Percentiles rank a stretch among this genome's conserved stretches.
Evolutionary conservation across 2,797 vertebrate species (phyloP).

Genomic region (Echiichthys vipera): DNA sequence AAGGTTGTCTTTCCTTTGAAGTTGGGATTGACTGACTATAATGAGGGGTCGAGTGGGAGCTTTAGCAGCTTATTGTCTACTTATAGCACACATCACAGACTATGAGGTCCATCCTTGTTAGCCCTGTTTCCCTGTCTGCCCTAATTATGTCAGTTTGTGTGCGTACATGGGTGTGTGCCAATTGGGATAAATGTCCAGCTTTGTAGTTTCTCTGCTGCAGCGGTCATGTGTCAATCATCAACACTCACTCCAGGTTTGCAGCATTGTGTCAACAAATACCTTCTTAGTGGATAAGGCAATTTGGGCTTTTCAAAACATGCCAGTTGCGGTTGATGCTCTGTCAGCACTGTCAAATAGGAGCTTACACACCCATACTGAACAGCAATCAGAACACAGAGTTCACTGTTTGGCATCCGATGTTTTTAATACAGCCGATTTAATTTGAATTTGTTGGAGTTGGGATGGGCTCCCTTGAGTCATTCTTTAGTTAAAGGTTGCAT

Average conservation of each 20-base stretch:
- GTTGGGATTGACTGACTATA: conserved; percentile 67
- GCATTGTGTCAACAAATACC: conserved; percentile 78
- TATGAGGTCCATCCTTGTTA: conserved; percentile 50
- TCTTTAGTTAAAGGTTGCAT: conserved; percentile 17
- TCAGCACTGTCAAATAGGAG: conserved; percentile 68
- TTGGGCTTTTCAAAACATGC: conserved; percentile 79
- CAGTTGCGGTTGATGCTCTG: conserved; percentile 72
- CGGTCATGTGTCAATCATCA: conserved; percentile 75
- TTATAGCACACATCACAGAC: conserved; percentile 64
- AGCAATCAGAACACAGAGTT: conserved; percentile 44
- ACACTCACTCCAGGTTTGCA: conserved; percentile 60
- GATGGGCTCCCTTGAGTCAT: neutral
- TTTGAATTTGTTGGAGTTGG: conserved; percentile 32
- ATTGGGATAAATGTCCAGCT: conserved; percentile 76
- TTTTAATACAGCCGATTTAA: conserved; percentile 44
- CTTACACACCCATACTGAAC: conserved; percentile 58
- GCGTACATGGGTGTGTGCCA: conserved; percentile 55
- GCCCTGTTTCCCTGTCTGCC: conserved; percentile 57
- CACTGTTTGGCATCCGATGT: conserved; percentile 37
- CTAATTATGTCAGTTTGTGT: conserved; percentile 71
- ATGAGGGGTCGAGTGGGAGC: conserved; percentile 69
- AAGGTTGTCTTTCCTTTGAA: conserved; percentile 70
- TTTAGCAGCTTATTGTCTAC: conserved; percentile 77
- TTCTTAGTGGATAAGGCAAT: conserved; percentile 77
- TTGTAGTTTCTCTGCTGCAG: conserved; percentile 61